Evolutionary conservation across 23 tunicate genomes (phyloP), one percentile per base, ranked within the genome.

Genomic region (Clavelina lepadiformis): DNA sequence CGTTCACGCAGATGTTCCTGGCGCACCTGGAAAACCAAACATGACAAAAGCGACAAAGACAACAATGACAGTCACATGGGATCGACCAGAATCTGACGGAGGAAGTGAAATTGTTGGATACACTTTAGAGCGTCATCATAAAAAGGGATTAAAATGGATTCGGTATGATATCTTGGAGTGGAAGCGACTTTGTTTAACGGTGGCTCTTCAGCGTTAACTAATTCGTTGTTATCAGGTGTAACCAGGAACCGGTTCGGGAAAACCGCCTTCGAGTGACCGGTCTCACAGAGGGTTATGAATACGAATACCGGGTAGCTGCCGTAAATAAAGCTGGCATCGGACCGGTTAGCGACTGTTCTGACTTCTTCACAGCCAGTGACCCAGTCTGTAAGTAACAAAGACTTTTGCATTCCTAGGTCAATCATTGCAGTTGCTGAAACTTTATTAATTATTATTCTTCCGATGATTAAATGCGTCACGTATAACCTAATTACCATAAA

Each of bases 81-180:
- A 79, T 1, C 53, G 83, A 45, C 98, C 98, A 65, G 62, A 73
- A 31, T 49, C 58, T 0, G 83, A 83, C 47, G 98, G 98, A 56
- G 98, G 98, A 31, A 81, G 71, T 55, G 88, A 79, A 46, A 93
- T 93, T n/a, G 78, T 65, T 33, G 92, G 92, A 19, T 93, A 93
- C 53, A 55, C 33, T 44, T 33, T 93, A 5, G 92, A 93, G 51
- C 68, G 65, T 1, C 84, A 68, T 68, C 75, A 78, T 38, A 81
- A 93, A 33, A 72, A 69, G 46, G 92, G 80, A 18, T 57, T 75
- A 20, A 69, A 85, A 34, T 93, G 98, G 98, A 74, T 85, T 24
- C 63, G 94, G 92, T 83, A 44, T 11, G 49, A 44, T 15, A 44
- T 11, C 15, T 44, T 11, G 15, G 15, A 44, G 49, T 44, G 49